phyloP scores from a whole-genome alignment of 2,797 vertebrate species.

The Coilia nasus region DNA sequence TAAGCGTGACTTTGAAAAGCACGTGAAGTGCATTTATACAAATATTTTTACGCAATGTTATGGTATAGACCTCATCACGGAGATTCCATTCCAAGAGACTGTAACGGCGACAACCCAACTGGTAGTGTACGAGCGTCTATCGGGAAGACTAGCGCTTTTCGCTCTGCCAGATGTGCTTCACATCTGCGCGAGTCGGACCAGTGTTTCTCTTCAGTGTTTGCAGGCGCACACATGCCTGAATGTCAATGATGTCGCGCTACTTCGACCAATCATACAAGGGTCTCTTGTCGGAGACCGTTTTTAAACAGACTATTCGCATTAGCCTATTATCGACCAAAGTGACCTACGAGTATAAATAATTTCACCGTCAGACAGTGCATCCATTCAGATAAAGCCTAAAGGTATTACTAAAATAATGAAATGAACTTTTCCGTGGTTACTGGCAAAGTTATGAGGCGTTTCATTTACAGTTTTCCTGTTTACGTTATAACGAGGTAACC shows the following conservation, averaged over 20 bases:
- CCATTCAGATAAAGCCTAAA: not conserved
- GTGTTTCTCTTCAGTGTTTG: slow-evolving; percentile 8
- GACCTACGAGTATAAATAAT: not conserved
- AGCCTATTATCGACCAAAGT: not conserved
- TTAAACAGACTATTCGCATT: not conserved
- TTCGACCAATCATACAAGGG: slow-evolving; percentile 7
- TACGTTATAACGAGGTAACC: not conserved
- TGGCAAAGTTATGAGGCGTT: not conserved
- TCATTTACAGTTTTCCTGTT: not conserved
- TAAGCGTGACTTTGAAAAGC: not conserved
- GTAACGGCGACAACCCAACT: not conserved
- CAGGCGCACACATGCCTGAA: slow-evolving; percentile 20
- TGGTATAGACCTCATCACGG: not conserved
- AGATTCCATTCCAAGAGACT: not conserved
- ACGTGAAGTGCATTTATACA: not conserved
- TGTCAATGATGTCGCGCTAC: slow-evolving; percentile 21
- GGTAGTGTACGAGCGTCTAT: not conserved
- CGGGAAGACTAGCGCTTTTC: not conserved
- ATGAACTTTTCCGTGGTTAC: not conserved
- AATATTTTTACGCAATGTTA: not conserved
- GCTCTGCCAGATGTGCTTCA: slow-evolving; percentile 18
- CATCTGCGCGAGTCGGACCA: slow-evolving; percentile 15
- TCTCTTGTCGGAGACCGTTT: not conserved
- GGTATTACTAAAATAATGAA: not conserved
- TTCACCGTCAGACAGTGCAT: not conserved